Conservation (phyloP, 2,797 vertebrate genomes). For the Falco concolor region DNA sequence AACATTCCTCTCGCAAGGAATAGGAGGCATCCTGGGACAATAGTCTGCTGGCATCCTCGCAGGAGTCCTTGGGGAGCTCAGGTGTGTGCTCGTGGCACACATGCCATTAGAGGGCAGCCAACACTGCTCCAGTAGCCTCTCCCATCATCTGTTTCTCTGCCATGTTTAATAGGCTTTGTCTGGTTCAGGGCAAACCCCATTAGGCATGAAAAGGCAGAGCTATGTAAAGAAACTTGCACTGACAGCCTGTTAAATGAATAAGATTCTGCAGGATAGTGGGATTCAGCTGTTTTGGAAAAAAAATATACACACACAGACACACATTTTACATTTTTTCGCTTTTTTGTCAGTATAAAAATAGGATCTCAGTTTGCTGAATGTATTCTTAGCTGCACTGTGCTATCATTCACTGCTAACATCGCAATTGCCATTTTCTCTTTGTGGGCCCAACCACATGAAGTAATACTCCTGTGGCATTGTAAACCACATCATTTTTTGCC, state of each 20-base stretch:
- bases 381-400: neutral
- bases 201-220: constrained; percentile 66
- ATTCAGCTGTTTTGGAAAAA: neutral
- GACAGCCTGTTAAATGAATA: constrained; percentile 11
- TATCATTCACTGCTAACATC: neutral
- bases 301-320: neutral
- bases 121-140: constrained; percentile 36
- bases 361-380: neutral
- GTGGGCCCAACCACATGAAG: neutral
- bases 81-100: neutral
- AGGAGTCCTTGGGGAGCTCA: neutral
- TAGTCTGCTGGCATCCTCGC: neutral
- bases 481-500: neutral
- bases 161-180: constrained; percentile 64
- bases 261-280: neutral
- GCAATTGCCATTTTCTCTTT: neutral
- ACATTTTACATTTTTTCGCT: neutral
- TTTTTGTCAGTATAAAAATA: neutral
- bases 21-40: neutral
- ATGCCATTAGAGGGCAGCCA: constrained; percentile 69
- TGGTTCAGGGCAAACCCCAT: constrained; percentile 69
- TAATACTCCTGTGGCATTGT: neutral
- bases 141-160: constrained; percentile 11
- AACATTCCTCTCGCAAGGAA: neutral
- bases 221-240: constrained; percentile 50